A percentile compares a stretch with the other conserved stretches of the same genome.
Conservation (phyloP, 2,797 vertebrate genomes). For the Chloroceryle inda region DNA sequence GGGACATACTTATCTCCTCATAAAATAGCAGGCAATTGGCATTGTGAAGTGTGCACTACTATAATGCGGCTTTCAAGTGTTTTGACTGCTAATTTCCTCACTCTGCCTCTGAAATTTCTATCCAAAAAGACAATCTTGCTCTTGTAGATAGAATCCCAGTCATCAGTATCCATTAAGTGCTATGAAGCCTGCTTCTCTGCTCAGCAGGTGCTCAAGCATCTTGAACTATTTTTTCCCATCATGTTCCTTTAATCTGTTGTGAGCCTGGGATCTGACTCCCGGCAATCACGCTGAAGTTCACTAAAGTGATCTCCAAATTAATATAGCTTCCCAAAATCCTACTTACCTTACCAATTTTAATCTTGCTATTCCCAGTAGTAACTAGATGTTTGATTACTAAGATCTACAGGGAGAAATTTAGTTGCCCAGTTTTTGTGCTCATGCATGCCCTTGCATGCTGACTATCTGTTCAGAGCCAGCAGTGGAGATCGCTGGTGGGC, state of each 20-base stretch:
- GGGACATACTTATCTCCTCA: neutral
- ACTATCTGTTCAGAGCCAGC: neutral
- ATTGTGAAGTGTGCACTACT: neutral
- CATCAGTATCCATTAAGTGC: neutral
- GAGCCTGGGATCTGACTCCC: neutral
- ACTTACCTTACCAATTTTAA: neutral
- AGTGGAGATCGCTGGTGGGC: neutral
- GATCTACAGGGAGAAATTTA: neutral
- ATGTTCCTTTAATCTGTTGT: neutral
- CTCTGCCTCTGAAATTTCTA: neutral
- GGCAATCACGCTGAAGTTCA: neutral
- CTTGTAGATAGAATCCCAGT: neutral
- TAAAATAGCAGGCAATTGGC: neutral
- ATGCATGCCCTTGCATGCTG: neutral
- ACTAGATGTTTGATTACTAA: neutral
- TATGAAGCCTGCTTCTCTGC: neutral
- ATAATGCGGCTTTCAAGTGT: neutral
- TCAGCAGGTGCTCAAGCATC: neutral
- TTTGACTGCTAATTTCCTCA: conserved; percentile 26
- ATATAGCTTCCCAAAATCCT: neutral
- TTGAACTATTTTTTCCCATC: neutral
- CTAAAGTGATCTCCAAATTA: neutral
- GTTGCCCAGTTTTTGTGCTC: neutral
- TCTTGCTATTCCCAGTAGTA: neutral
- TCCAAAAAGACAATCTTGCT: neutral